These are phyloP conservation scores for Geotria australis DNA, from an alignment of 2,797 vertebrate species.

Conservation along the genomic window DNA sequence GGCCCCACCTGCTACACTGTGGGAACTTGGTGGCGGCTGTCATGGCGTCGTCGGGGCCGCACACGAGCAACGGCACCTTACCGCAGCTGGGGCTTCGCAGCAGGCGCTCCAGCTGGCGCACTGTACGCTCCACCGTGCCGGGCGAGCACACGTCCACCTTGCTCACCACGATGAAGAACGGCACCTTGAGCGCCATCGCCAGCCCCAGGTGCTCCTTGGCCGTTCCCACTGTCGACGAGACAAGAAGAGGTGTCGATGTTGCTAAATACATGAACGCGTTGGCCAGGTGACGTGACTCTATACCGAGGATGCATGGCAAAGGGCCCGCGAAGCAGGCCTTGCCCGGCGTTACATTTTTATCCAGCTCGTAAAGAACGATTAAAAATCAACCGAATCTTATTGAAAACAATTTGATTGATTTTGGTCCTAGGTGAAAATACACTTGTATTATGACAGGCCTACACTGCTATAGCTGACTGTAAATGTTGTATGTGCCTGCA, in stretches of 20 bases:
- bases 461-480: too few species aligned
- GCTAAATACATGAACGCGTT: too few species aligned
- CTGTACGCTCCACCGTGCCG: conserved; percentile 49
- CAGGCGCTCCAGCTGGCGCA: conserved; percentile 58
- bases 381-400: too few species aligned
- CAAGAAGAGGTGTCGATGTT: not conserved
- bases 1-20: conserved; percentile 38
- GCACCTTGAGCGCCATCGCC: conserved; percentile 80
- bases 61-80: conserved; percentile 56
- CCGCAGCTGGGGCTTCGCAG: conserved; percentile 85
- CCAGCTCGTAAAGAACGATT: too few species aligned
- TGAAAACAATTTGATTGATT: too few species aligned
- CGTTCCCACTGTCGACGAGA: conserved; percentile 31
- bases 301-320: too few species aligned
- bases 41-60: conserved; percentile 51
- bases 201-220: conserved; percentile 73
- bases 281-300: too few species aligned
- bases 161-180: conserved; percentile 81
- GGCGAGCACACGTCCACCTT: conserved; percentile 65
- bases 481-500: too few species aligned
- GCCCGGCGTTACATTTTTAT: too few species aligned
- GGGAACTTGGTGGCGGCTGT: conserved; percentile 77
- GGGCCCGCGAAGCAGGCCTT: too few species aligned
- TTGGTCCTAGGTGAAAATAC: too few species aligned
- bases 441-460: too few species aligned